phyloP scores from a whole-genome alignment of 92 coral and sea anemone species.

The Scolanthus callimorphus region DNA sequence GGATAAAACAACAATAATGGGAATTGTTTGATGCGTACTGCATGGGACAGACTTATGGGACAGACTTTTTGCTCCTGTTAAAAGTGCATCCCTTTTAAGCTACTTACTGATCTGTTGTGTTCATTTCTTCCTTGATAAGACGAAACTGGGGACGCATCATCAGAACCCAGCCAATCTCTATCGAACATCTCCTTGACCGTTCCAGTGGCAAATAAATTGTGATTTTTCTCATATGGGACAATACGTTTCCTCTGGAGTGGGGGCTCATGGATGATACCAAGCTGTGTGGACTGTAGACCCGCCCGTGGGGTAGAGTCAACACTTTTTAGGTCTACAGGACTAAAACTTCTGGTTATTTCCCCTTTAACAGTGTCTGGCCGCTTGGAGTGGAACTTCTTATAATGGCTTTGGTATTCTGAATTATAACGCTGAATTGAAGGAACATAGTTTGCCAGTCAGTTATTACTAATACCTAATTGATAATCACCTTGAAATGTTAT shows the following conservation, averaged over 20 bases:
- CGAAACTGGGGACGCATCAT: constrained; percentile 21
- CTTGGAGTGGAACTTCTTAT: constrained; percentile 64
- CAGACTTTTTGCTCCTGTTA: too few species aligned
- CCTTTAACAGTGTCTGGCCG: constrained; percentile 87
- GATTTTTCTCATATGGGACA: constrained; percentile 92
- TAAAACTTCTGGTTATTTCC: constrained; percentile 63
- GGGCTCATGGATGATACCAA: constrained; percentile 83
- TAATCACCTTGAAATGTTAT: too few species aligned
- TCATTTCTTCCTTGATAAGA: too few species aligned
- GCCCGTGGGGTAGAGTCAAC: constrained; percentile 83
- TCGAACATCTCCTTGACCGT: constrained; percentile 84
- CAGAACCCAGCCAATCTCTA: constrained; percentile 66
- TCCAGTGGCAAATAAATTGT: constrained; percentile 83
- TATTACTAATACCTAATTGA: too few species aligned
- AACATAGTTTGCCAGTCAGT: too few species aligned
- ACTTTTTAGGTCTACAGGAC: constrained; percentile 54
- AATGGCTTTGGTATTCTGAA: constrained; percentile 78
- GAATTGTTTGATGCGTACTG: too few species aligned
- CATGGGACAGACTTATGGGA: too few species aligned
- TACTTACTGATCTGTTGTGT: too few species aligned
- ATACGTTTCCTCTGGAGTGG: constrained; percentile 87
- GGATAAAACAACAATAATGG: too few species aligned
- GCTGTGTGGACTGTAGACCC: constrained; percentile 76
- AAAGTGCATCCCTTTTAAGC: too few species aligned
- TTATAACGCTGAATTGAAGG: constrained; percentile 50